A percentile compares a stretch with the other conserved stretches of the same genome.
Evolutionary conservation across 2,113 vertebrate species (phyloP).

Genomic region (Anguilla rostrata): DNA sequence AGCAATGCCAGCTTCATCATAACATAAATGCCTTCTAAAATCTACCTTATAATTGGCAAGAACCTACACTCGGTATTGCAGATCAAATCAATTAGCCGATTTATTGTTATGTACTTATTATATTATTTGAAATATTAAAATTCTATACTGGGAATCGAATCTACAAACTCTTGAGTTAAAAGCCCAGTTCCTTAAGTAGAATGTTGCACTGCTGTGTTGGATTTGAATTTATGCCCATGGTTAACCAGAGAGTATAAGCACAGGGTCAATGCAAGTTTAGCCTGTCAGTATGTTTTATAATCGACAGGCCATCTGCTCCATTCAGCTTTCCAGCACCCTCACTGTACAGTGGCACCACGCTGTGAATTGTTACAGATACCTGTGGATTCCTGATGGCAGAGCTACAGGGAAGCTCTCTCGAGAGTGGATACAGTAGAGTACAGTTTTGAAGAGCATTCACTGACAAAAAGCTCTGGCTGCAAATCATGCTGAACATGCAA

Average conservation of each 20-base stretch:
- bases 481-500: neutral
- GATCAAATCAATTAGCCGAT: neutral
- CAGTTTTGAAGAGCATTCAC: neutral
- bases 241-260: neutral
- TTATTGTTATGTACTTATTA: neutral
- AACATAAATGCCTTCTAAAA: neutral
- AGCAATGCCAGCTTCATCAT: no score
- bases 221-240: neutral
- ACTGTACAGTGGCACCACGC: neutral
- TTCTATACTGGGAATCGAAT: no score
- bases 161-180: no score
- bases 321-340: neutral
- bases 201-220: neutral
- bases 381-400: neutral
- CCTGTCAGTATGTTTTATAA: neutral
- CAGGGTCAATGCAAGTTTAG: neutral
- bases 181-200: neutral
- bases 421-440: neutral
- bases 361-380: slow-evolving; percentile 13
- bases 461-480: neutral
- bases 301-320: neutral
- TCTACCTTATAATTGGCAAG: neutral
- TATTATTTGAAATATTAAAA: no score
- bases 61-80: neutral
- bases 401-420: neutral